Evolutionary conservation across 1,140 invertebrate species (phyloP).

Genomic region (Anoplophora glabripennis): DNA sequence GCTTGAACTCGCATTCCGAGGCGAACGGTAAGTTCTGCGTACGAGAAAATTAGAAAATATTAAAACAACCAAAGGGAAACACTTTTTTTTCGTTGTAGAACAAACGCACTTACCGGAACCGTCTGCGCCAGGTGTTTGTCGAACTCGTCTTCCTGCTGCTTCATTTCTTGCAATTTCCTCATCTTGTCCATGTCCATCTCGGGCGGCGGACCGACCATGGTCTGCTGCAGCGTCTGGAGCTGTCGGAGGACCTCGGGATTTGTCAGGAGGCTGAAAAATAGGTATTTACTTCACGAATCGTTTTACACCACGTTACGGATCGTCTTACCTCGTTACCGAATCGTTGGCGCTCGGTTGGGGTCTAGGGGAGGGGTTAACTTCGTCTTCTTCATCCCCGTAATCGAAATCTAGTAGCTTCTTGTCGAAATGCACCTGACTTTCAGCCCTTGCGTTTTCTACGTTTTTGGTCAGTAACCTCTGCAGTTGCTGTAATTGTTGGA

Average conservation of each 20-base stretch:
- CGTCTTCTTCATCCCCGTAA: conserved; percentile 75
- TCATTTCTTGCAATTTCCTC: conserved; percentile 67
- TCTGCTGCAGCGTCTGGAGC: conserved; percentile 61
- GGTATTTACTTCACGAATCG: neutral
- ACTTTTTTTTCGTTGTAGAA: too few relatives aligned
- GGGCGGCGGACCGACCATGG: conserved; percentile 43
- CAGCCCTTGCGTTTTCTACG: conserved; percentile 47
- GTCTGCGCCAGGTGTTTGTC: conserved; percentile 74
- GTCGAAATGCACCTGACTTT: conserved; percentile 60
- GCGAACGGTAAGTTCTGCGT: conserved; percentile 64
- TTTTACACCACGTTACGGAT: neutral
- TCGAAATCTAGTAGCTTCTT: conserved; percentile 82
- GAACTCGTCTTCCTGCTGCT: conserved; percentile 75
- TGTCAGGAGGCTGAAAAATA: conserved; percentile 59
- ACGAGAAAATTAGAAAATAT: neutral
- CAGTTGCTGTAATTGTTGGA: conserved; percentile 59
- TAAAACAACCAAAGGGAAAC: neutral
- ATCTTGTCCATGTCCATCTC: conserved; percentile 71
- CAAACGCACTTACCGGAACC: conserved; percentile 55
- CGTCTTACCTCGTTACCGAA: conserved; percentile 35
- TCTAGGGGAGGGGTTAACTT: conserved; percentile 46
- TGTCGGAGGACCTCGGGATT: conserved; percentile 75
- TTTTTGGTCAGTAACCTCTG: conserved; percentile 58
- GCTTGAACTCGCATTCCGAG: conserved; percentile 64
- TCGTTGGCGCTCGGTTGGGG: conserved; percentile 12